Evolutionary conservation across 2,113 vertebrate species (phyloP).

Genomic region (Calyptomena viridis): DNA sequence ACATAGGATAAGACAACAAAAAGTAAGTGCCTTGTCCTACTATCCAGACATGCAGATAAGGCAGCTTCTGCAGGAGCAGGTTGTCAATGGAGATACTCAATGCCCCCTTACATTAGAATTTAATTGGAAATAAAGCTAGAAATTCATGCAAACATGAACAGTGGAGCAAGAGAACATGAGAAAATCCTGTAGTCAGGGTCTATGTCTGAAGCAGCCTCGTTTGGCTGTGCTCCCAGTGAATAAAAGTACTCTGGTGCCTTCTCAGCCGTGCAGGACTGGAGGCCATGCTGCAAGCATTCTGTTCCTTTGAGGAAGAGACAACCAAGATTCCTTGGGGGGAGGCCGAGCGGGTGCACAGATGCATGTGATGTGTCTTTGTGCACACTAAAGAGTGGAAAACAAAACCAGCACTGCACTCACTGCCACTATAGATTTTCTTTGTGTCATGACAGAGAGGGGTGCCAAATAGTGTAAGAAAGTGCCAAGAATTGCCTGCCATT

Average conservation of each 20-base stretch:
- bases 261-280: accelerated
- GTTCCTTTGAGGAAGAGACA: not conserved
- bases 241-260: not conserved
- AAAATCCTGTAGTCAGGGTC: not conserved
- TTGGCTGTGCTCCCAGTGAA: not conserved
- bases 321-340: not conserved
- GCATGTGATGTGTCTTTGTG: accelerated
- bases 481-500: not conserved
- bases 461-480: not conserved
- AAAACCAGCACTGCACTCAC: not conserved
- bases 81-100: not conserved
- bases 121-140: not conserved
- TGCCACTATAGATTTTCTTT: not conserved
- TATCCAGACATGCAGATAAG: not conserved
- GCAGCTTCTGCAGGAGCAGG: not conserved
- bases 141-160: not conserved
- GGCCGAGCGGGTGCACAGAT: not conserved
- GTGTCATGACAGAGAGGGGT: not conserved
- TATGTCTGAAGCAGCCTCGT: not conserved
- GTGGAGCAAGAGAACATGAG: not conserved
- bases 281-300: accelerated
- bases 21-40: not conserved
- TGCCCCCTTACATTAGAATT: not conserved
- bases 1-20: not conserved
- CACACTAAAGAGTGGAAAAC: not conserved